A percentile compares a stretch with the other conserved stretches of the same genome.
phyloP scores from a whole-genome alignment of 2,797 vertebrate species.

The Fistularia commersonii region DNA sequence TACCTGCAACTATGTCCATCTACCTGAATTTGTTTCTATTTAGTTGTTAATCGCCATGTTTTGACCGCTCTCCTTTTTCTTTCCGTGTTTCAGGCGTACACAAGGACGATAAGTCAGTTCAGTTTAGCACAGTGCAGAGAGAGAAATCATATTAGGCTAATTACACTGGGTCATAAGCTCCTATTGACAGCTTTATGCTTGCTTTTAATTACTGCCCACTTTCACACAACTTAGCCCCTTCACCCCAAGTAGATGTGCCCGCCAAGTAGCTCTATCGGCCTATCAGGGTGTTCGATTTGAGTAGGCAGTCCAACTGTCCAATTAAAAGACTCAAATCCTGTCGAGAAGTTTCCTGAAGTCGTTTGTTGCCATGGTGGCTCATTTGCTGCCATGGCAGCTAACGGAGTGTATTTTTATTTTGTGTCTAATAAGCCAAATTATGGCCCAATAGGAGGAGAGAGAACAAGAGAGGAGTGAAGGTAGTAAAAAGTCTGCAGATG shows the following conservation, averaged over 20 bases:
- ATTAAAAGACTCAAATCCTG: constrained; percentile 53
- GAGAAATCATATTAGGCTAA: constrained; percentile 78
- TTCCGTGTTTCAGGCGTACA: constrained; percentile 46
- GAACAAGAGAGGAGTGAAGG: constrained; percentile 51
- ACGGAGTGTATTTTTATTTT: constrained; percentile 80
- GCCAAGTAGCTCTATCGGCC: constrained; percentile 61
- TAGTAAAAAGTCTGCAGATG: constrained; percentile 71
- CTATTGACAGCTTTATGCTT: constrained; percentile 81
- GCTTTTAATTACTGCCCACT: constrained; percentile 81
- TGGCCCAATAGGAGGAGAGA: constrained; percentile 66
- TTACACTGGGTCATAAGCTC: constrained; percentile 77
- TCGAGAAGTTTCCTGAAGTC: constrained; percentile 61
- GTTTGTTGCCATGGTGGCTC: constrained; percentile 78
- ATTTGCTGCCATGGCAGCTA: constrained; percentile 70
- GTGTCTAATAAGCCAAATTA: constrained; percentile 75
- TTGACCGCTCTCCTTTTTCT: constrained; percentile 32
- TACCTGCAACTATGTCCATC: constrained; percentile 14
- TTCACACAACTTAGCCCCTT: constrained; percentile 78
- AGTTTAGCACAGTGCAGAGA: constrained; percentile 60
- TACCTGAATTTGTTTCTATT: constrained; percentile 24
- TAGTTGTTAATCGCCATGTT: constrained; percentile 43
- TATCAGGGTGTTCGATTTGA: constrained; percentile 48
- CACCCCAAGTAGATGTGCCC: constrained; percentile 67
- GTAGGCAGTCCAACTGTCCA: constrained; percentile 54
- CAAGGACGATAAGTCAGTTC: constrained; percentile 69